Percentiles rank a stretch among this genome's conserved stretches.
Conservation (phyloP, 2,888 invertebrate species). For the Ophion slaviceki region DNA sequence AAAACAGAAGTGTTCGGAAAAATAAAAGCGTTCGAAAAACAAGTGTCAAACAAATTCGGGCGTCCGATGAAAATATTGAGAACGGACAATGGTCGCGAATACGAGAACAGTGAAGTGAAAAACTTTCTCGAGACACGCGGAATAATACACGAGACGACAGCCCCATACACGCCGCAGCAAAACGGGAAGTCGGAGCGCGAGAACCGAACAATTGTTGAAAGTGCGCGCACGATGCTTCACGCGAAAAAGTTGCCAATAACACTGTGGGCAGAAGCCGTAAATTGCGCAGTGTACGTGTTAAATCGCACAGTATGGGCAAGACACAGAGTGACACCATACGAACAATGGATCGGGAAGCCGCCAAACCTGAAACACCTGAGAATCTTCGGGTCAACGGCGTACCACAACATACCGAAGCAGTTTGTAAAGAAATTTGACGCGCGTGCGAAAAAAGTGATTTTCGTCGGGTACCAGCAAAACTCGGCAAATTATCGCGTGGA, state of each 20-base stretch:
- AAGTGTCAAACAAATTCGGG: constrained; percentile 61
- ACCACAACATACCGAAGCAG: constrained; percentile 15
- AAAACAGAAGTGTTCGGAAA: constrained; percentile 64
- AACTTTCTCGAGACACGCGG: constrained; percentile 58
- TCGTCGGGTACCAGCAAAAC: constrained; percentile 15
- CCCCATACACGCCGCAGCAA: constrained; percentile 60
- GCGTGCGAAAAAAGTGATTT: background rate
- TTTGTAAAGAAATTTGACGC: background rate
- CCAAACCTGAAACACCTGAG: constrained; percentile 13
- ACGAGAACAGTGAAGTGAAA: constrained; percentile 38
- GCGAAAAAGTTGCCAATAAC: too few relatives aligned
- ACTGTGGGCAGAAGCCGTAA: too few relatives aligned
- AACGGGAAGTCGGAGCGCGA: constrained; percentile 64
- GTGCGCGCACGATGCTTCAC: too few relatives aligned
- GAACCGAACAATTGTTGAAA: constrained; percentile 48
- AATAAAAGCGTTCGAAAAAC: constrained; percentile 55
- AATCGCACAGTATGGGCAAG: background rate
- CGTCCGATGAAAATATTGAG: constrained; percentile 43
- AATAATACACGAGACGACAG: constrained; percentile 43
- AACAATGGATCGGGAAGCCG: background rate
- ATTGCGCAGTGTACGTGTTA: too few relatives aligned
- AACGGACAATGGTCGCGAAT: constrained; percentile 64
- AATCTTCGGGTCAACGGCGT: constrained; percentile 27
- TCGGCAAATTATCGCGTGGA: constrained; percentile 19
- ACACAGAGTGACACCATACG: constrained; percentile 13